Evolutionary conservation across 2,113 vertebrate genomes (phyloP).

Genomic region (Agapornis roseicollis): DNA sequence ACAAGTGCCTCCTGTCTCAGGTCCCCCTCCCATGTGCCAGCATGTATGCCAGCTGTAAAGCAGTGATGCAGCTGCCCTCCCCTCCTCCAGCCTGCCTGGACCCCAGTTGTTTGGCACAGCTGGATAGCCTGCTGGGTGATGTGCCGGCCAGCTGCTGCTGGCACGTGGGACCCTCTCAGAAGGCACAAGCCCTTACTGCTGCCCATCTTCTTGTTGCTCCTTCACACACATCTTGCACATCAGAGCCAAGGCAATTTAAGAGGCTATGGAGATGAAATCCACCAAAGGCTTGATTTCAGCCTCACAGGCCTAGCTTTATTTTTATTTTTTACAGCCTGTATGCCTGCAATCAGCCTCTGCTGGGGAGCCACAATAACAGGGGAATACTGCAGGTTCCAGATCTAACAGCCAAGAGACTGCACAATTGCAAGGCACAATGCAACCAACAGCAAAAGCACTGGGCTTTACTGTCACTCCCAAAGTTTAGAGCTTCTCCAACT

Average conservation of each 20-base stretch:
- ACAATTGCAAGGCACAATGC: neutral
- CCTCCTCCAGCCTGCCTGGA: neutral
- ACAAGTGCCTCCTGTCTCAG: neutral
- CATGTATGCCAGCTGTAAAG: neutral
- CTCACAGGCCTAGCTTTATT: neutral
- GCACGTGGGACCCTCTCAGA: neutral
- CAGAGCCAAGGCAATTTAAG: neutral
- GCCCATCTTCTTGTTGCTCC: neutral
- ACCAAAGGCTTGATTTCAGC: neutral
- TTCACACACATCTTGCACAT: neutral
- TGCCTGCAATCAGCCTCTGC: neutral
- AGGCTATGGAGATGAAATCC: neutral
- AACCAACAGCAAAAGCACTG: neutral
- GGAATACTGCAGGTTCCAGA: neutral
- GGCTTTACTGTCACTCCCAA: neutral
- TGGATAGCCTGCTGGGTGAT: neutral
- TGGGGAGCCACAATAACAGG: neutral
- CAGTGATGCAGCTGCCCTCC: accelerated
- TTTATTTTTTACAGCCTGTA: neutral
- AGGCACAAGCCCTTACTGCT: neutral
- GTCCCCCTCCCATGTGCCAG: neutral
- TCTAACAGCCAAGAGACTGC: neutral
- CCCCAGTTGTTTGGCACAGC: neutral
- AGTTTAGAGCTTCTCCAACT: neutral
- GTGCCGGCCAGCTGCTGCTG: neutral